Evolutionary conservation across 2,888 invertebrate genomes (phyloP), one percentile per base, ranked within the genome.

Genomic region (Muscina levida): DNA sequence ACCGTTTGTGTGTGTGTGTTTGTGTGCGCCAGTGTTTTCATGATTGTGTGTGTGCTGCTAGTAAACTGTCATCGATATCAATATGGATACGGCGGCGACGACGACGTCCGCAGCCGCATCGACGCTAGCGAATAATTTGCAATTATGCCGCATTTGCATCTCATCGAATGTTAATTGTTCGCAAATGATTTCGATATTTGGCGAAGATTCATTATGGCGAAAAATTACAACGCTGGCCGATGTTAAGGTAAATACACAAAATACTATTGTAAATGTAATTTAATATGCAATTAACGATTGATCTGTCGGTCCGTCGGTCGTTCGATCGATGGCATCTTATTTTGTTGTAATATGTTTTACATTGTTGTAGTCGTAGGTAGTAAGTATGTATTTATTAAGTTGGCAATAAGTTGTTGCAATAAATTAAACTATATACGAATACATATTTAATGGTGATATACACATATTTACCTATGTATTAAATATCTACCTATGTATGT

Each of bases 171-270:
- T 85, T 51, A 73, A 77, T 57, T 77, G 86, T 77, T 86, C 87
- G 82, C 88, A 89, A 85, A 89, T 90, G 89, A 88, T 90, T 82
- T 88, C 90, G 82, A 90, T 90, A 82, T 90, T 90, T 82, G 90
- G 90, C 79, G 89, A 90, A 86, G 90, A 90, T 83, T 87, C 86
- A 44, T 82, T 90, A 57, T 90, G 90, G 89, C 87, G 87, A 83
- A 90, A 90, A 86, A 90, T 90, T 73, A 88, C 88, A 83, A 87
- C 87, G 79, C 84, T 90, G 84, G 90, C 90, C 72, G 87, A 90
- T 86, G 89, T 90, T 67, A 87, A 90, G 88, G 90, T 90, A 85
- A 82, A 37, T 48, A 48, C 17, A 26, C 15, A 39, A 48, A 31
- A 31, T 8, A 8, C 8, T 31, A 31, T 31, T 8, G 31, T 5